Evolutionary conservation across 2,888 invertebrate species (phyloP), one percentile per base, ranked within the genome.

Genomic region (Synanthedon formicaeformis): DNA sequence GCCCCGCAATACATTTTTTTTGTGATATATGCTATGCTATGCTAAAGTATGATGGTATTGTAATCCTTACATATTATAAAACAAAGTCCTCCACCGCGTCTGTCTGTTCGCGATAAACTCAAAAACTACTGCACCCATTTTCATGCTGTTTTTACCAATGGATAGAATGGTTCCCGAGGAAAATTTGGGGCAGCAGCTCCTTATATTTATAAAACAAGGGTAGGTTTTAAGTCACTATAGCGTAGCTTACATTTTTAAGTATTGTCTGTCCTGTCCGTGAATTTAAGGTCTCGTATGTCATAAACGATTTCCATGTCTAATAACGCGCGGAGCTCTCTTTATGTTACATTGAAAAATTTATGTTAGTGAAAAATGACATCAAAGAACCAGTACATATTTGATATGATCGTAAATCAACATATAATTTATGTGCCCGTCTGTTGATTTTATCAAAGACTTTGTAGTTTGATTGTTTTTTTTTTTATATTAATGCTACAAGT

Each of bases 291-390:
- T 66, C 11, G 75, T 76, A 59, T 68, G 72, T 75, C 69, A 48
- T 66, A 60, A 66, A 65, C 71, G 65, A 72, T 76, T 75, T 72
- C 64, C 73, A 68, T 70, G 67, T 71, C 71, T 73, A 80, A 78
- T 78, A 80, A 74, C 69, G 68, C 73, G 71, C 69, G 64, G 61
- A 73, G 71, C 61, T 71, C 64, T 69, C 71, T 80, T 75, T 76
- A 77, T 72, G 69, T 69, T 69, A 56, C 65, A 66, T 66, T 72
- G 80, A 81, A 81, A 78, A 78, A 76, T 79, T 76, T 78, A 82
- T 73, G 75, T 66, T 64, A 61, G 67, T 61, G 69, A 78, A 80
- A 78, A 79, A 71, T 76, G 77, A 80, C 81, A 82, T 83, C 82
- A 83, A 83, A 83, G 81, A 64, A 74, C 65, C 60, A 62, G 58